Conservation (phyloP, 2,113 vertebrate species). For the Pitta sordida region DNA sequence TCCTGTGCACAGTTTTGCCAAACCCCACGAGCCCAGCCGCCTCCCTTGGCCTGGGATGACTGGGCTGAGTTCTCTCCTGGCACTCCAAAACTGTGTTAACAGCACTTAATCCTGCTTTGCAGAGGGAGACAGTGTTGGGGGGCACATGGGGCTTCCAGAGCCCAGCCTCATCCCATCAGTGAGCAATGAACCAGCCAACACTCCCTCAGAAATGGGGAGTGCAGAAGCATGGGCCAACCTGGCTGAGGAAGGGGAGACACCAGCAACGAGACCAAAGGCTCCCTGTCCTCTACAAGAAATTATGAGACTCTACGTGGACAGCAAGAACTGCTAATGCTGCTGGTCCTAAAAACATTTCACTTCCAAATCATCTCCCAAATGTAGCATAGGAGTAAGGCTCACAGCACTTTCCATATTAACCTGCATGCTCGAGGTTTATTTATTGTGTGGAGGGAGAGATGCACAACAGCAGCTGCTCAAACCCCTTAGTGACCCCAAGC, state of each 20-base stretch:
- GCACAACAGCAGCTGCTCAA: not conserved
- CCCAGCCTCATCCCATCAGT: not conserved
- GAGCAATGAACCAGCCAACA: not conserved
- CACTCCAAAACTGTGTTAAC: not conserved
- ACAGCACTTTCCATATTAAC: not conserved
- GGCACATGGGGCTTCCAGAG: not conserved
- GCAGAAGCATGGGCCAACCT: not conserved
- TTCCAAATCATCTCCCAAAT: not conserved
- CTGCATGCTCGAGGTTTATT: not conserved
- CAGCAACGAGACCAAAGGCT: not conserved
- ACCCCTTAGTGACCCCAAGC: not conserved
- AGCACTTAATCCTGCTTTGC: not conserved
- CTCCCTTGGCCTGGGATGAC: not conserved
- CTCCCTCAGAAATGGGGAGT: not conserved
- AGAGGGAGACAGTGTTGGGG: not conserved
- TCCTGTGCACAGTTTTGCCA: not conserved
- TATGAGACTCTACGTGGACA: not conserved
- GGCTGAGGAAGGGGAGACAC: not conserved
- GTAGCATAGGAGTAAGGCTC: not conserved
- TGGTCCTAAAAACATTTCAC: not conserved
- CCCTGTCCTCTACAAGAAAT: not conserved
- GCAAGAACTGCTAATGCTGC: not conserved
- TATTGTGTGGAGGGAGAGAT: not conserved
- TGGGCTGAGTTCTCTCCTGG: not conserved
- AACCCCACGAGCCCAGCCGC: not conserved